Conservation (phyloP, 2,888 invertebrate genomes). For the Eupithecia centaureata region DNA sequence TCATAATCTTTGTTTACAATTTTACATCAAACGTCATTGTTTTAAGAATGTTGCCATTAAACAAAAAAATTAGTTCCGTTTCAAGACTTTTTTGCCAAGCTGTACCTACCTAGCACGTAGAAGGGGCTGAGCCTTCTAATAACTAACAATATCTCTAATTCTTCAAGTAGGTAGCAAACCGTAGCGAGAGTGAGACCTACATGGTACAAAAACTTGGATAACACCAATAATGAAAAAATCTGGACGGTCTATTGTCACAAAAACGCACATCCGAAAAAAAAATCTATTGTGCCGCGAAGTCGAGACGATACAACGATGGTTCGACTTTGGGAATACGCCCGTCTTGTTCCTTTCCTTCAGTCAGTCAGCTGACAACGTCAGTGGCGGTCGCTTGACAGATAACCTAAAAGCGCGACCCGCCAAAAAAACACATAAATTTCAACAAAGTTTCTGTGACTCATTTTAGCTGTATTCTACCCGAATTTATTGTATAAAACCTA, state of each 20-base stretch:
- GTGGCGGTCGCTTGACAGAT: conserved; percentile 24
- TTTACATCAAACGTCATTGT: too few relatives aligned
- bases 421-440: conserved; percentile 14
- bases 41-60: too few relatives aligned
- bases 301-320: conserved; percentile 19
- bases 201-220: conserved; percentile 27
- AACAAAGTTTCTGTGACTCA: conserved; percentile 11
- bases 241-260: conserved; percentile 29
- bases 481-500: conserved; percentile 20
- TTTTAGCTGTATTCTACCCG: conserved; percentile 19
- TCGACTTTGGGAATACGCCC: conserved; percentile 14
- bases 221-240: conserved; percentile 20
- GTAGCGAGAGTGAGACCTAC: conserved; percentile 27
- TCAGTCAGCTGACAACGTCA: conserved; percentile 43
- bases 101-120: too few relatives aligned
- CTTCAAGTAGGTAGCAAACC: conserved; percentile 26
- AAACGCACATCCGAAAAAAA: conserved; percentile 34
- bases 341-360: conserved; percentile 9
- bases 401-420: conserved; percentile 27
- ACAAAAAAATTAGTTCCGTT: too few relatives aligned
- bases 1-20: too few relatives aligned
- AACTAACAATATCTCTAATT: conserved; percentile 13
- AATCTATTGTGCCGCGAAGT: conserved; percentile 30
- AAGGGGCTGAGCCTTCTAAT: too few relatives aligned
- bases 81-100: too few relatives aligned